Base-by-base conservation (phyloP, 2,888 invertebrate genomes). In the Tortrix viridana region DNA sequence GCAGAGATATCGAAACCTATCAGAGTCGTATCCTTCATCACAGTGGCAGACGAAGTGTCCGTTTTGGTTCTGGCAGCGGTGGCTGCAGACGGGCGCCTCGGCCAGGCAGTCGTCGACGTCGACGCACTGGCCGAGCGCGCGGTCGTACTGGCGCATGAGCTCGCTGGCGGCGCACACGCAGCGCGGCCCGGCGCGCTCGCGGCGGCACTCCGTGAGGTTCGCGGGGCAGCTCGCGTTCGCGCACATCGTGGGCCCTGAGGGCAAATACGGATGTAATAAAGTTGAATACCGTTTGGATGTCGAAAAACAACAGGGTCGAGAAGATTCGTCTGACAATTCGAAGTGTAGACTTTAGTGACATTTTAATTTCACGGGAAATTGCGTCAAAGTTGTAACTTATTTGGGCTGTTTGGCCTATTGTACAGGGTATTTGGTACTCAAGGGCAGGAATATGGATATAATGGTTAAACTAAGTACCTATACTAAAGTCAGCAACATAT, bases 21-120 rank as follows among this genome's bases (percentile, higher is more conserved):
- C 84, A 12, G 94, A 74, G 1, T 67, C 69, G 73, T 94, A 95
- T 32, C 93, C 92, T 0, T 82, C 76, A n/a, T 94, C 94, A 73
- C 97, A 97, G 3, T 75, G 75, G 70, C 97, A 97, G 3, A 69
- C 76, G 72, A 93, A 95, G 0, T 93, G 92, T 0, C 95, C 95
- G 0, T 82, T 78, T 0, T 71, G 83, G 69, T 96, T 96, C 0
- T 84, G 72, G 74, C 97, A 97, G 12, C 77, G 82, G 68, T 97
- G 97, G 55, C 95, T 95, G 75, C 97, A 97, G 6, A 92, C 83
- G 0, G 95, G 95, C 66, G 90, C 92, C 0, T 82, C 93, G 5
- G 79, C 77, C 38, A 91, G 81, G 70, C 96, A 96, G 73, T 95
- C 95, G 75, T 96, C 87, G 3, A 95, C 86, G 71, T 95, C 95